Percentiles rank a stretch among this genome's conserved stretches.
phyloP scores from a whole-genome alignment of 2,888 invertebrate species.

The Petrolisthes cinctipes region DNA sequence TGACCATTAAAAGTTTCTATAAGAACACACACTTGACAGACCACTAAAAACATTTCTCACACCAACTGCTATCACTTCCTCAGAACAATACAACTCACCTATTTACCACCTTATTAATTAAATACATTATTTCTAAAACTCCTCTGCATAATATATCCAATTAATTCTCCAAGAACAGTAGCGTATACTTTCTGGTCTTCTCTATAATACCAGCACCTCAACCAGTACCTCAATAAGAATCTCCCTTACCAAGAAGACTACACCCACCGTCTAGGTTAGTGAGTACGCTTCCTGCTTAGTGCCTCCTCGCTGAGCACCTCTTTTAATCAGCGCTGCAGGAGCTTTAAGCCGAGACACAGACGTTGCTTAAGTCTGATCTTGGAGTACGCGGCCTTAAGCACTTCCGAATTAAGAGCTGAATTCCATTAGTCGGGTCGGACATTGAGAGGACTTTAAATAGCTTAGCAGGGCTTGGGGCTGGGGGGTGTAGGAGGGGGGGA shows the following conservation, averaged over 20 bases:
- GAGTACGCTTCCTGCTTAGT: not conserved
- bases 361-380: conserved; percentile 35
- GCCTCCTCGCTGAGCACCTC: not conserved
- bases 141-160: too few species aligned
- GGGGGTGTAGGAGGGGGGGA: not conserved
- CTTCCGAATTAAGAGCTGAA: conserved; percentile 59
- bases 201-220: too few species aligned
- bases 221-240: not conserved
- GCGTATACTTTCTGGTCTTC: too few species aligned
- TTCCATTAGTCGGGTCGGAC: conserved; percentile 52
- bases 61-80: too few species aligned
- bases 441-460: conserved; percentile 57
- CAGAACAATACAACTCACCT: too few species aligned
- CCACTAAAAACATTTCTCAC: too few species aligned
- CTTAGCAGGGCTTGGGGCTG: conserved; percentile 32
- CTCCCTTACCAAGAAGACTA: not conserved
- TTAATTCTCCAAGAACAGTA: too few species aligned
- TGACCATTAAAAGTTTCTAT: too few species aligned
- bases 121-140: too few species aligned
- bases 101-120: too few species aligned
- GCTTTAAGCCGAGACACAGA: conserved; percentile 33
- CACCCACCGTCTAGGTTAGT: too few species aligned
- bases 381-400: conserved; percentile 42
- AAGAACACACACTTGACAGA: too few species aligned
- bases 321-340: conserved; percentile 38